Conservation (phyloP, 2,888 invertebrate genomes). For the Volucella inanis region DNA sequence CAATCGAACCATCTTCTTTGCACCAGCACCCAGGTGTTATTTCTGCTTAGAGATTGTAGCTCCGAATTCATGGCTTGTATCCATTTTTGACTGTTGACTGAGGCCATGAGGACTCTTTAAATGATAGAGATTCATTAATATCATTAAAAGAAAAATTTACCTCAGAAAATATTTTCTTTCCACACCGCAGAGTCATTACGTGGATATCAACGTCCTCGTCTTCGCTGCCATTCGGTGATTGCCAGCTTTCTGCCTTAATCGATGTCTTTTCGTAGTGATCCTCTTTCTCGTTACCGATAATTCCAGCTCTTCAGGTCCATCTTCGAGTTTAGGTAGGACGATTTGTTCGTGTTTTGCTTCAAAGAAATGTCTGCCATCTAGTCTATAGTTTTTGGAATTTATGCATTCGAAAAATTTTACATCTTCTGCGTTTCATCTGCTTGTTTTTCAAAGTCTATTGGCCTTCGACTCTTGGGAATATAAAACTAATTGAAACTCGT, state of each 20-base stretch:
- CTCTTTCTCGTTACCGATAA: background rate
- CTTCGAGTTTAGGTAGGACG: background rate
- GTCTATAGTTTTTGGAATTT: background rate
- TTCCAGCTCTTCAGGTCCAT: background rate
- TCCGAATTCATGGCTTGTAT: slow-evolving; percentile 93
- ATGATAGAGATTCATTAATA: slow-evolving; percentile 23
- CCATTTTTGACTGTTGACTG: slow-evolving; percentile 81
- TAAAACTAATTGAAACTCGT: slow-evolving; percentile 38
- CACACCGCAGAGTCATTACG: slow-evolving; percentile 9
- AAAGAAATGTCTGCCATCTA: background rate
- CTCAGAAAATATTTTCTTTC: slow-evolving; percentile 2
- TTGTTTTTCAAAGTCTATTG: slow-evolving; percentile 34
- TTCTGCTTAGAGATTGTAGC: slow-evolving; percentile 83
- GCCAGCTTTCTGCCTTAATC: background rate
- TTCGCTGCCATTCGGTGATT: no score
- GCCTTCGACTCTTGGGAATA: slow-evolving; percentile 56
- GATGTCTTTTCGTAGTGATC: background rate
- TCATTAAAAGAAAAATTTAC: slow-evolving; percentile 10
- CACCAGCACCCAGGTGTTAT: slow-evolving; percentile 52
- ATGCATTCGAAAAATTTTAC: slow-evolving; percentile 26
- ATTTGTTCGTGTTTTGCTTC: background rate
- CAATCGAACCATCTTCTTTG: slow-evolving; percentile 44
- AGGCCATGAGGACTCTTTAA: no score
- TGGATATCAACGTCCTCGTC: background rate
- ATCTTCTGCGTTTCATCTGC: slow-evolving; percentile 18